Base-by-base conservation (phyloP, 2,797 vertebrate genomes). In the Melanotaenia trifasciata region DNA sequence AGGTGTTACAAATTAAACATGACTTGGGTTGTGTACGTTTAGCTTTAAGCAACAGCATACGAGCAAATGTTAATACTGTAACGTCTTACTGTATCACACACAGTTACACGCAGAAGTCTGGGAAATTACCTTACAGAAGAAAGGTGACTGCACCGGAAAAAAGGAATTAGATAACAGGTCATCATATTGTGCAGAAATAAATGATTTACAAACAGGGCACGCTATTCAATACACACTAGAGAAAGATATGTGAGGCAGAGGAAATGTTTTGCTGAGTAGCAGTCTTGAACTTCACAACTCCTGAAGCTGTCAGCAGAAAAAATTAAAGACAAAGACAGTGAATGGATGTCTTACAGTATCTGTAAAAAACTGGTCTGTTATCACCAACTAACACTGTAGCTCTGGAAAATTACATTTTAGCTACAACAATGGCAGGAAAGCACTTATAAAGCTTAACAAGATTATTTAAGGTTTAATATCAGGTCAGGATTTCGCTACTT, bases 1-100 rank as follows among this genome's bases (percentile, higher is more conserved):
- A 83, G 88, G 82, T 57, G 86, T 84, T 80, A 82, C 82, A 85
- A 90, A 88, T 91, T 68, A 89, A 89, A 89, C 83, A 64, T 33
- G 67, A 56, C 70, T 80, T 1, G 50, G 84, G 84, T 89, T 80
- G 50, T 3, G 59, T 66, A 33, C 20, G 6, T 79, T 81, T 72
- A 64, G 81, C 84, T 87, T 68, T 50, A 18, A 80, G 78, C 72
- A 78, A 74, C 72, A 26, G 65, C 67, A 35, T 12, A 54, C 67
- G 32, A 63, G 67, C 57, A 26, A 64, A 69, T 32, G 62, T 59
- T 76, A 58, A 1, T 16, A 50, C 24, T 28, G 36, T 65, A 67
- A 63, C 28, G 32, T 35, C 47, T 33, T 22, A 12, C 66, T 64
- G 26, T 47, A 56, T 72, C 35, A 54, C 10, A 20, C 13, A 35